Percentiles rank a stretch among this genome's conserved stretches.
phyloP scores from a whole-genome alignment of 1,140 invertebrate genomes.

The Platorchestia sp. region DNA sequence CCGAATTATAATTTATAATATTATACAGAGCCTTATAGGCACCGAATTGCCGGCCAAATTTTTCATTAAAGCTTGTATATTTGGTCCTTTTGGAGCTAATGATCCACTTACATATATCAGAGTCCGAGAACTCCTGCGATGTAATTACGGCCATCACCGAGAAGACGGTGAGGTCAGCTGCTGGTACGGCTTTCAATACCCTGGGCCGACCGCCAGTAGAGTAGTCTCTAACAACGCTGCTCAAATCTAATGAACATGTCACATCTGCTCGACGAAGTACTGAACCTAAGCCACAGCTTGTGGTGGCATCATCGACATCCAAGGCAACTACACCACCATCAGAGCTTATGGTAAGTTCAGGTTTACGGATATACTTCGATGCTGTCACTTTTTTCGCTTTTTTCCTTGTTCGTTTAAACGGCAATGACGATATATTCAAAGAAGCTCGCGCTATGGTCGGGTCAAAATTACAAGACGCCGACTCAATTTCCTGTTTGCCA shows the following conservation, averaged over 20 bases:
- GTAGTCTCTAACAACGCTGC: neutral
- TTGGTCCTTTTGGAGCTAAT: constrained; percentile 12
- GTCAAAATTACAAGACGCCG: too few species aligned
- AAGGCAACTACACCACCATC: neutral
- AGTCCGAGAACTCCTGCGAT: neutral
- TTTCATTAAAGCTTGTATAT: constrained; percentile 12
- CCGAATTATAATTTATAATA: neutral
- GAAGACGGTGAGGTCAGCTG: neutral
- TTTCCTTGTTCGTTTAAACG: neutral
- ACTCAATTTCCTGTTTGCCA: neutral
- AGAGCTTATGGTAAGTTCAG: neutral
- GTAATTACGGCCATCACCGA: neutral
- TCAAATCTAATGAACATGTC: neutral
- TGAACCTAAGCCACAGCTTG: neutral
- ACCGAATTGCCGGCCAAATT: neutral
- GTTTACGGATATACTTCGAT: neutral
- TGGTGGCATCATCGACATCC: neutral
- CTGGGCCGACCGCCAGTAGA: neutral
- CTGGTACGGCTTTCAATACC: neutral
- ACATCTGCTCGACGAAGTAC: neutral
- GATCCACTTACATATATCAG: neutral
- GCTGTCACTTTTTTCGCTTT: neutral
- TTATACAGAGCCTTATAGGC: neutral
- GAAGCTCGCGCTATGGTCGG: neutral
- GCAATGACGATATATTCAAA: neutral